Evolutionary conservation across 2,113 vertebrate genomes (phyloP), one percentile per base, ranked within the genome.

Genomic region (Isichthys henryi): DNA sequence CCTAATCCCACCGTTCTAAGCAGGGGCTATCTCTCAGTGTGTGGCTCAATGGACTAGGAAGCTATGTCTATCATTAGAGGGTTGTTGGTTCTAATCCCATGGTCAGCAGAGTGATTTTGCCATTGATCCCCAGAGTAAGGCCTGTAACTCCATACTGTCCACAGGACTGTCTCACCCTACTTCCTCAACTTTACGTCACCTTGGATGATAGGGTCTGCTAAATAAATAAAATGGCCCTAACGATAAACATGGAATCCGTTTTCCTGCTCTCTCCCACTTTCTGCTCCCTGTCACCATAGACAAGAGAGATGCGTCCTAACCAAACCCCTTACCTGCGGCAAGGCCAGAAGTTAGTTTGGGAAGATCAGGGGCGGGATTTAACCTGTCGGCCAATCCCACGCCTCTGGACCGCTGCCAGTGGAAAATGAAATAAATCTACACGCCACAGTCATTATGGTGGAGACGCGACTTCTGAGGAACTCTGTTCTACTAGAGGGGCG

Each of bases 381-480:
- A 90, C 62, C 90, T 43, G 9, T 53, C 87, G 74, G 86, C 31
- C 49, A 45, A 89, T 45, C 49, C 0, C 52, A 31, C 15, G 49
- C 23, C 92, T 88, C 82, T 82, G 92, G 91, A 90, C 91, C 91
- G 90, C 91, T 89, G 74, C 92, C 90, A 93, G 92, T 93, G 94
- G 94, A 96, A 95, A 95, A 93, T 91, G 89, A 94, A 93, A 94
- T 94, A 95, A 94, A 95, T 94, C 92, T 92, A 92, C 91, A 93
- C 88, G 91, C 90, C 93, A 92, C 92, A 94, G 91, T 94, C 90
- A 90, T 91, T 88, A 91, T 90, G 93, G 93, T 92, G 88, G 80
- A 92, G 92, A 90, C 91, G 94, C 92, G 92, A 93, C 93, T 93
- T 92, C 91, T 92, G 92, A 93, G 92, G 88, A 83, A 91, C 91